Evolutionary conservation across 2,888 invertebrate species (phyloP).

Genomic region (Eutolmus rufibarbis): DNA sequence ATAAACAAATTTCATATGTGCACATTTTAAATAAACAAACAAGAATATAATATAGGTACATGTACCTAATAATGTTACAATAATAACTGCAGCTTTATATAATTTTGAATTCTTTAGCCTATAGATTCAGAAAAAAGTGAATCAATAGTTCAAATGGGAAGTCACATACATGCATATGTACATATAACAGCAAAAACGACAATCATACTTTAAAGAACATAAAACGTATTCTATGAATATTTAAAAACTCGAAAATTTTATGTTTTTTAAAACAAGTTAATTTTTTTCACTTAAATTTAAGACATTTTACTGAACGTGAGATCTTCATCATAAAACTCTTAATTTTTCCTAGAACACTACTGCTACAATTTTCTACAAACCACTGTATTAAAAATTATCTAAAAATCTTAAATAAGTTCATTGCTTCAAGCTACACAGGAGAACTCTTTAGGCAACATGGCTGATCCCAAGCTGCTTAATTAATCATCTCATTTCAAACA

Average conservation of each 20-base stretch:
- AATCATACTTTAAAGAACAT: neutral
- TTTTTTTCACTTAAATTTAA: neutral
- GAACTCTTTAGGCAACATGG: neutral
- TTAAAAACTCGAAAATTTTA: neutral
- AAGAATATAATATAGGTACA: no score
- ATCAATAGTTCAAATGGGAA: neutral
- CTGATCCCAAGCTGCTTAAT: neutral
- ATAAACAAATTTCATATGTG: no score
- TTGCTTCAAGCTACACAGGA: neutral
- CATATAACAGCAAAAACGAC: neutral
- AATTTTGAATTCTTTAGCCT: neutral
- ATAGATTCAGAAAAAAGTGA: neutral
- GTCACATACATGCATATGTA: neutral
- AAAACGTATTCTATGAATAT: neutral
- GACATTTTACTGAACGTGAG: neutral
- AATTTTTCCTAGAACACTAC: neutral
- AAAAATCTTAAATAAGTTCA: neutral
- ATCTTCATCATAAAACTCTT: neutral
- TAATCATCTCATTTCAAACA: neutral
- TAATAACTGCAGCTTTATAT: no score
- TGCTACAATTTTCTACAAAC: neutral
- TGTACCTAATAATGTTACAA: no score
- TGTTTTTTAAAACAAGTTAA: neutral
- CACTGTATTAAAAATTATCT: neutral
- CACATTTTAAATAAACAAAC: no score